phyloP scores from a whole-genome alignment of 2,113 vertebrate species.

The Climacteris rufus region DNA sequence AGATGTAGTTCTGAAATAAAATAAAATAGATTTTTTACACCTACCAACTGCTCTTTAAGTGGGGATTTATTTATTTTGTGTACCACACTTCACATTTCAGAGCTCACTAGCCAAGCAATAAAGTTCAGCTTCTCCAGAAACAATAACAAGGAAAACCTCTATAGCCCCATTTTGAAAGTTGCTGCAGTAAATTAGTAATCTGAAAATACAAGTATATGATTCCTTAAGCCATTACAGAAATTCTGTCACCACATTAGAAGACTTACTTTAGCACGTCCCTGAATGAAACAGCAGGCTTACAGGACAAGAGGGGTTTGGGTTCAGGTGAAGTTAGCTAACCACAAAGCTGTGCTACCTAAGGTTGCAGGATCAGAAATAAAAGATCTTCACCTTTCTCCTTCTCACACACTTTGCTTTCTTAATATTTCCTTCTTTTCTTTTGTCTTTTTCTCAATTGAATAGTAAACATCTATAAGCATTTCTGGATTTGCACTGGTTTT shows the following conservation, averaged over 20 bases:
- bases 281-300: neutral
- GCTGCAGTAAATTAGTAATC: neutral
- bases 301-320: neutral
- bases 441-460: neutral
- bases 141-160: accelerated
- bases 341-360: neutral
- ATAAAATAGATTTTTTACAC: neutral
- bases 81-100: neutral
- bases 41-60: neutral
- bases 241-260: neutral
- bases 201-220: neutral
- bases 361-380: neutral
- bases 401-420: neutral
- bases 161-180: neutral
- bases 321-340: neutral
- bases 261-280: neutral
- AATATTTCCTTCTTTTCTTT: neutral
- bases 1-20: neutral
- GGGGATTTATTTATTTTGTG: neutral
- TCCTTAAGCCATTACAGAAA: neutral
- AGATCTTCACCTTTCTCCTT: neutral
- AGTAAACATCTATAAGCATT: neutral
- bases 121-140: neutral
- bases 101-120: neutral
- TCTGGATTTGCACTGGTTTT: neutral